Base-by-base conservation (phyloP, 2,797 vertebrate species). In the Cryptoprocta ferox region DNA sequence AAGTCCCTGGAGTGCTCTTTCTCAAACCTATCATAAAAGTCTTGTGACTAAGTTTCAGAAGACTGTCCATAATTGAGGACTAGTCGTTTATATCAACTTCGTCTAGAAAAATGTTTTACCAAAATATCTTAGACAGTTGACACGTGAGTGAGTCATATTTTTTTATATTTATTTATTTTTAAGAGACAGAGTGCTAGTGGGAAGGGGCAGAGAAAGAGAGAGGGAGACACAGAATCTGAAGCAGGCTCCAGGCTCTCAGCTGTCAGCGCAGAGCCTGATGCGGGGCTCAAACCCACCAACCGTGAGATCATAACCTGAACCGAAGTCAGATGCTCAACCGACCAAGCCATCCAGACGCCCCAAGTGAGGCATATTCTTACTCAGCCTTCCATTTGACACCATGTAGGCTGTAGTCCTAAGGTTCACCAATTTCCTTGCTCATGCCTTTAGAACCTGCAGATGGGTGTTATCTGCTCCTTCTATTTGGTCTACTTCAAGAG, bases 401-500 rank as follows among this genome's bases (percentile, higher is more conserved):
- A 1, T 53, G 15, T 32, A 53, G 81, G 48, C 81, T 82, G 37
- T 12, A 21, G 48, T 45, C 53, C 24, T 68, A 70, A 88, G 65
- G 59, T 56, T 93, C 89, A 32, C 24, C 16, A 1, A 84, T 37
- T 48, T 19, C 39, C 78, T 39, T 0, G 0, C 65, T 93, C 15
- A 28, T 2, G 80, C 85, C 85, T 95, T 96, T 35, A 79, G 82
- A 81, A 93, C 89, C 37, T 75, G 53, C 96, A 97, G 94, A 94
- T 96, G 91, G 94, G 48, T 88, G 75, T 96, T 97, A 98, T 98
- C 98, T 94, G 82, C 30, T 32, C 71, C 83, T 94, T 61, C 91
- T 95, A 94, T 91, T 97, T 90, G 78, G 88, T 63, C 86, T 91
- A 92, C 94, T 96, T 93, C 96, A 94, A 95, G 86, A 80, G 39